phyloP scores from a whole-genome alignment of 2,113 vertebrate species.

The Panthera tigris region DNA sequence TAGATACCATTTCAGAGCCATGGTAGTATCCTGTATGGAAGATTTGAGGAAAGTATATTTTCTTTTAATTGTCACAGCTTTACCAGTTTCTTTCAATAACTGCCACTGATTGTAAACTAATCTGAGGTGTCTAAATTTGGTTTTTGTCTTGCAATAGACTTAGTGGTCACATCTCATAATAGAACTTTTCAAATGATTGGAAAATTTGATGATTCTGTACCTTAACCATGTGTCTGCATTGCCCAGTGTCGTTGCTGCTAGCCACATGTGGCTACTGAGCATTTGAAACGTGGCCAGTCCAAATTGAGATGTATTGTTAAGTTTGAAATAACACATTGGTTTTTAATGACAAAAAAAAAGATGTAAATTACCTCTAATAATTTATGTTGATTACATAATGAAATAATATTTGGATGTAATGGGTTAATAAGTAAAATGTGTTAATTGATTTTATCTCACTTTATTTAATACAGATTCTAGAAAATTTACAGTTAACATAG shows the following conservation, averaged over 20 bases:
- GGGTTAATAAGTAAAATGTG: slow-evolving; percentile 32
- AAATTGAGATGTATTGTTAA: background rate
- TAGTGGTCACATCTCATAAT: background rate
- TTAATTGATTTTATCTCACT: background rate
- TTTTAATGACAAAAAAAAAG: background rate
- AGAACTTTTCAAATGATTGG: background rate
- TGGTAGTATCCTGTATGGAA: background rate
- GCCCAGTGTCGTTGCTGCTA: background rate
- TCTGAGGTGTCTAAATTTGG: background rate
- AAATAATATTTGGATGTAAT: background rate
- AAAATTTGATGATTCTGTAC: background rate
- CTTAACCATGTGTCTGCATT: background rate
- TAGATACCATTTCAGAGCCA: background rate
- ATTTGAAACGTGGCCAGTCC: background rate
- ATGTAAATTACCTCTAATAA: background rate
- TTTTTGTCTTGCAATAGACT: background rate
- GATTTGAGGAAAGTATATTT: background rate
- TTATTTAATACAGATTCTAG: background rate
- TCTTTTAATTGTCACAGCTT: background rate
- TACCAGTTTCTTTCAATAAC: background rate
- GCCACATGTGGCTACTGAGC: background rate
- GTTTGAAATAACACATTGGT: background rate
- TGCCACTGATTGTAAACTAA: background rate
- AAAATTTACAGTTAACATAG: background rate
- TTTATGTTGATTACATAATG: background rate